These are phyloP conservation scores for Zygogramma bicolorata DNA, from an alignment of 2,888 invertebrate genomes.

Conservation along the genomic window DNA sequence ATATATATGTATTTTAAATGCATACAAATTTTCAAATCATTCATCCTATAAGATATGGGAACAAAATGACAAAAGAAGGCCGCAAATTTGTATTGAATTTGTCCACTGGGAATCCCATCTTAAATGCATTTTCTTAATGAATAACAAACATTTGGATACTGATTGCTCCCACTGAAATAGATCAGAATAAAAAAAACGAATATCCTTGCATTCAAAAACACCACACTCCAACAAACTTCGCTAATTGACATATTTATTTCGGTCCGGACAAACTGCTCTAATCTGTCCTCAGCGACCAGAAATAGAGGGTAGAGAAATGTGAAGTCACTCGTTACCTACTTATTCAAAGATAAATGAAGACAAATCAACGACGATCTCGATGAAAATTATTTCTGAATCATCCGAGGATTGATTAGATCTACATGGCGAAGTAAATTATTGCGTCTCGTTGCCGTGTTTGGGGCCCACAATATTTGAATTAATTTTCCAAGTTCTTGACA, in stretches of 20 bases:
- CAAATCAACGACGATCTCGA: conserved; percentile 30
- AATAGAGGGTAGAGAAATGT: conserved; percentile 44
- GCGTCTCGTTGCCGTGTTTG: conserved; percentile 28
- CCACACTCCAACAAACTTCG: neutral
- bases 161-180: neutral
- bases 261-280: conserved; percentile 42
- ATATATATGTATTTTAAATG: too few species aligned
- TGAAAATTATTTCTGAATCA: conserved; percentile 31
- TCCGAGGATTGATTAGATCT: conserved; percentile 33
- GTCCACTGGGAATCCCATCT: too few species aligned
- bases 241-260: conserved; percentile 43
- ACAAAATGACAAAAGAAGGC: too few species aligned
- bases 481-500: neutral
- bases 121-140: neutral
- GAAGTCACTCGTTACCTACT: conserved; percentile 44
- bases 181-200: neutral
- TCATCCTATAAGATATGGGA: too few species aligned
- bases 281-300: conserved; percentile 44
- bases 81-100: too few species aligned
- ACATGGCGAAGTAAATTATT: conserved; percentile 35
- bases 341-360: conserved; percentile 36
- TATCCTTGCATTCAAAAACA: neutral
- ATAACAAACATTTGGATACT: neutral
- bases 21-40: too few species aligned
- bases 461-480: conserved; percentile 18